phyloP scores from a whole-genome alignment of 2,113 vertebrate species.

The Platysternon megacephalum region DNA sequence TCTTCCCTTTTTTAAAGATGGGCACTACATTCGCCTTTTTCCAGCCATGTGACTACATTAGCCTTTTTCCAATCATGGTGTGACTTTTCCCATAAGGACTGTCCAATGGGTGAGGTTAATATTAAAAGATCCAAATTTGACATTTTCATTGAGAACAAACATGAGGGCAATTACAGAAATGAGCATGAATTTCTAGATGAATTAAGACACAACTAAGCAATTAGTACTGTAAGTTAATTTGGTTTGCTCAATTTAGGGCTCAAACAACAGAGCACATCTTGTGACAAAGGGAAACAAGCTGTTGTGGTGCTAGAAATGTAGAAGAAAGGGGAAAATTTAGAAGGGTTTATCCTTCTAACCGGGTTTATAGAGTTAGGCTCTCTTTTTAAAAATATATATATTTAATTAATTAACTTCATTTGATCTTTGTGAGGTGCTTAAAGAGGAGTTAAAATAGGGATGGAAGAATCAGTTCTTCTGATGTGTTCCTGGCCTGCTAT shows the following conservation, averaged over 20 bases:
- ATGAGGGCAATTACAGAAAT: neutral
- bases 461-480: conserved; percentile 1
- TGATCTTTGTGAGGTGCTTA: conserved; percentile 37
- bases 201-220: conserved; percentile 12
- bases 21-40: too few species aligned
- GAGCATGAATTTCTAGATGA: conserved; percentile 19
- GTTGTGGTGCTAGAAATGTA: neutral
- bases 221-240: conserved; percentile 19
- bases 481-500: neutral
- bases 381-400: conserved; percentile 22
- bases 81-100: neutral
- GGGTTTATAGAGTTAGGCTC: neutral
- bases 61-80: neutral
- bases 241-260: neutral
- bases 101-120: neutral
- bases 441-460: conserved; percentile 11
- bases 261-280: neutral
- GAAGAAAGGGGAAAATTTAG: neutral
- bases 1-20: too few species aligned
- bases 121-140: neutral
- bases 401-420: conserved; percentile 22
- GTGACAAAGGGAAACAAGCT: neutral
- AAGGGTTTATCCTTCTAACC: neutral
- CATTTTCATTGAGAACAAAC: neutral
- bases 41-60: too few species aligned